Evolutionary conservation across 2,888 invertebrate genomes (phyloP).

Genomic region (Brachylomia viminalis): DNA sequence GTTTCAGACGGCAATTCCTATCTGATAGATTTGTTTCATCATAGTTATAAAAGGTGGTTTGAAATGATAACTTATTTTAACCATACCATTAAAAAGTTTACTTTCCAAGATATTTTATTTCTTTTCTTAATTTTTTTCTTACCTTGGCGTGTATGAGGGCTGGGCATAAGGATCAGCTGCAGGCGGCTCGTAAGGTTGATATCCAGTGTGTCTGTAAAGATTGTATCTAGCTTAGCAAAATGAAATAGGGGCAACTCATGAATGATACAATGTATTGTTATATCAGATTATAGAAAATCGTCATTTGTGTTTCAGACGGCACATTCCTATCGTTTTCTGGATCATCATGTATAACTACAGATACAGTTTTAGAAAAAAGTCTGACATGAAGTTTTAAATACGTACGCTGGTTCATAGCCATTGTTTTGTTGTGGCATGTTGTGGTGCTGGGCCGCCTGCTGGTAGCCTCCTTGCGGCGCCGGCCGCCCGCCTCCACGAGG

Average conservation of each 20-base stretch:
- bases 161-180: conserved; percentile 83
- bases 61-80: background rate
- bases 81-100: background rate
- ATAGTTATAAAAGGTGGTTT: conserved; percentile 45
- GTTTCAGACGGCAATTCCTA: conserved; percentile 90
- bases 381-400: conserved; percentile 11
- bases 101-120: background rate
- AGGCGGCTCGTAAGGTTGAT: conserved; percentile 85
- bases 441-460: conserved; percentile 77
- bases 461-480: conserved; percentile 78
- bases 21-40: conserved; percentile 77
- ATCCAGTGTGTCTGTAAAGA: conserved; percentile 82
- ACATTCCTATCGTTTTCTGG: conserved; percentile 89
- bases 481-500: conserved; percentile 80
- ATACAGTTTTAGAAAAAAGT: background rate
- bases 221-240: conserved; percentile 16
- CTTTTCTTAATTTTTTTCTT: conserved; percentile 37
- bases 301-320: conserved; percentile 89
- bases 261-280: background rate
- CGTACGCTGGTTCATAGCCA: conserved; percentile 86
- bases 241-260: background rate
- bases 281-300: conserved; percentile 80
- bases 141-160: conserved; percentile 83
- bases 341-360: conserved; percentile 80
- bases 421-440: conserved; percentile 78